phyloP scores from a whole-genome alignment of 2,797 vertebrate species.

The Poecilia picta region DNA sequence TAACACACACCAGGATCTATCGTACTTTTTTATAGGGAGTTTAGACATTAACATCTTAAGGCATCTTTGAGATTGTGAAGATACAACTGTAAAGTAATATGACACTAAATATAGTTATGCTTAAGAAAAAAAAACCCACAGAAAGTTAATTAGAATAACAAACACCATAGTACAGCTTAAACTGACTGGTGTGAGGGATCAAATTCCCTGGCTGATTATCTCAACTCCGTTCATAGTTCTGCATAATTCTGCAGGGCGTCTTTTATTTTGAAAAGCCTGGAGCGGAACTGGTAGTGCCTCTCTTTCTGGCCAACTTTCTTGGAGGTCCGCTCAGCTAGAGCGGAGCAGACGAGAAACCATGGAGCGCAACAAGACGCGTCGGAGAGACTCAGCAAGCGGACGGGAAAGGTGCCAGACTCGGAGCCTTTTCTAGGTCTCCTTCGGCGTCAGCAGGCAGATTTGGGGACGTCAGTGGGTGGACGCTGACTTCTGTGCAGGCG shows the following conservation, averaged over 20 bases:
- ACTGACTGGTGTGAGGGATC: background rate
- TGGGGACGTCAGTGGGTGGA: conserved; percentile 20
- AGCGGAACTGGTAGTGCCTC: conserved; percentile 34
- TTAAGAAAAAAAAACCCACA: background rate
- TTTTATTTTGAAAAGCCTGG: conserved; percentile 50
- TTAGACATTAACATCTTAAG: background rate
- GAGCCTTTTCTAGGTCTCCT: conserved; percentile 38
- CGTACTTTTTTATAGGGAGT: too few species aligned
- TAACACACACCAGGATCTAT: too few species aligned
- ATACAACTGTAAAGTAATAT: background rate
- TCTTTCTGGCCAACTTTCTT: background rate
- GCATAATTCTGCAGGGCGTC: too few species aligned
- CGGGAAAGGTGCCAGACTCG: conserved; percentile 37
- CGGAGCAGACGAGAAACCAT: conserved; percentile 59
- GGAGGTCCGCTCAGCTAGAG: conserved; percentile 43
- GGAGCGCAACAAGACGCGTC: conserved; percentile 71
- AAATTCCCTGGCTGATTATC: background rate
- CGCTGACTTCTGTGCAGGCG: conserved; percentile 13
- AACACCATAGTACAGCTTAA: background rate
- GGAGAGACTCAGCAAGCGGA: conserved; percentile 51
- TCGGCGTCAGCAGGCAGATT: conserved; percentile 7
- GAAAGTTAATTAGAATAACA: background rate
- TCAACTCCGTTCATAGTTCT: background rate
- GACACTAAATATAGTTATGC: background rate
- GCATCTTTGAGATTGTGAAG: background rate